Evolutionary conservation across 2,797 vertebrate genomes (phyloP), one percentile per base, ranked within the genome.

Genomic region (Semotilus atromaculatus): DNA sequence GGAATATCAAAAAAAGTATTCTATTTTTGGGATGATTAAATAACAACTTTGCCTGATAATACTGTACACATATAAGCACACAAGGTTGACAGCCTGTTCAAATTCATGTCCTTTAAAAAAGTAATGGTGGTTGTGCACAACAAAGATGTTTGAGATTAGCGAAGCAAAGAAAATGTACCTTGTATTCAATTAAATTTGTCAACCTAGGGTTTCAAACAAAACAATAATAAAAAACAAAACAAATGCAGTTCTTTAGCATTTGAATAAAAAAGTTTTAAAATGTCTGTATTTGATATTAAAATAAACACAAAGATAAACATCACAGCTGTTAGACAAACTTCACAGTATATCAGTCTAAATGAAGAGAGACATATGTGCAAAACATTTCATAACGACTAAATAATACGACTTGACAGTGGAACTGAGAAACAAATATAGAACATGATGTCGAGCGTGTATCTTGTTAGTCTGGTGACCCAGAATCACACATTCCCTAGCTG

Each of bases 311-410:
- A 58, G n/a, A 81, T n/a, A 70, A 70, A 81, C 26, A 82, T 60
- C 36, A 82, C 67, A 73, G 45, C 11, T 58, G 18, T 60, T 18
- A 77, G 71, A 81, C 67, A 79, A 53, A 86, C 55, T 84, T 89
- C 86, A 89, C 81, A 87, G 86, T 89, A 72, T 76, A 77, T 77
- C 77, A 83, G 80, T 84, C 83, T 81, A 19, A 80, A 67, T 40
- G n/a, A 66, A 75, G 58, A 51, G 21, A 34, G 38, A 58, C 75
- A 79, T 36, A 2, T 75, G 81, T 55, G 72, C 60, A 76, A 75
- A 16, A 73, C 58, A 67, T 64, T 38, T 58, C 38, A 51, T 71
- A 77, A 67, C 48, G n/a, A 68, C 1, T 13, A 72, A 62, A 45
- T 62, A n/a, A 83, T 55, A 53, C 23, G 16, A 53, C n/a, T 51